Evolutionary conservation across 2,113 vertebrate genomes (phyloP).

Genomic region (Amazona guildingii): DNA sequence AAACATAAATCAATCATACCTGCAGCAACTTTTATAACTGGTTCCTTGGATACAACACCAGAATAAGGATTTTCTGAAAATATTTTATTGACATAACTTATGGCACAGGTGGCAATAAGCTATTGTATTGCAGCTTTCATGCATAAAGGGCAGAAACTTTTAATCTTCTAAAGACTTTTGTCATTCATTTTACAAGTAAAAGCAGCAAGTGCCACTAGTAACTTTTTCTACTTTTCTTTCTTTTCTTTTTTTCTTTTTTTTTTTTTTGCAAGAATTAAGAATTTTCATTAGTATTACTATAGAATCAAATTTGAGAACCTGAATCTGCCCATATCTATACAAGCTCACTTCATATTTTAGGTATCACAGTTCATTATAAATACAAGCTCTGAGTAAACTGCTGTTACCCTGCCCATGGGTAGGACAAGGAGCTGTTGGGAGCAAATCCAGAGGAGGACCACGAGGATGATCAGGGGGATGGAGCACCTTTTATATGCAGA

Average conservation of each 20-base stretch:
- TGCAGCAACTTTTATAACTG: neutral
- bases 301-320: neutral
- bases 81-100: neutral
- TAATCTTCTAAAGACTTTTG: neutral
- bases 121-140: neutral
- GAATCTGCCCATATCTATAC: neutral
- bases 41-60: neutral
- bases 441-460: no score
- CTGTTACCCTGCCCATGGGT: neutral
- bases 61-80: neutral
- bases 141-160: neutral
- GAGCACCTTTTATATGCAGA: no score
- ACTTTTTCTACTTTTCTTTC: neutral
- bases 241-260: neutral
- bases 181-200: neutral
- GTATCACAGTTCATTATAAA: neutral
- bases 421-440: no score
- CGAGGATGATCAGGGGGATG: no score
- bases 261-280: neutral
- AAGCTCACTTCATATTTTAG: neutral
- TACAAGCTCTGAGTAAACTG: neutral
- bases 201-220: neutral
- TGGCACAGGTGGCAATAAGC: neutral
- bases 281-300: accelerated
- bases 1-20: neutral